Evolutionary conservation across 2,797 vertebrate genomes (phyloP).

Genomic region (Thaleichthys pacificus): DNA sequence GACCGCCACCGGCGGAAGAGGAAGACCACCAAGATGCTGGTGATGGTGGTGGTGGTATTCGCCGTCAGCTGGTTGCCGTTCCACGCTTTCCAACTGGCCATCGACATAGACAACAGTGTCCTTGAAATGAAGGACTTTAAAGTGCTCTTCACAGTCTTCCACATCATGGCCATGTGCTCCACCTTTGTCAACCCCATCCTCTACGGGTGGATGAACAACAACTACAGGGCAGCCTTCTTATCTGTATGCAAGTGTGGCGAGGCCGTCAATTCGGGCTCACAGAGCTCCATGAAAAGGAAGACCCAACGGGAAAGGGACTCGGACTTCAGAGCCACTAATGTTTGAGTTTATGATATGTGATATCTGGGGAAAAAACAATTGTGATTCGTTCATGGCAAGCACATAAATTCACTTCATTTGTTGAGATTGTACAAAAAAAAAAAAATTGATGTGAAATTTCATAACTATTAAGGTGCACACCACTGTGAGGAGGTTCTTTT

Average conservation of each 20-base stretch:
- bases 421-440: not conserved
- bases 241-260: constrained; percentile 82
- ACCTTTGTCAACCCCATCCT: constrained; percentile 93
- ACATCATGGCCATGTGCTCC: constrained; percentile 93
- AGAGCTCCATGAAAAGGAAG: constrained; percentile 33
- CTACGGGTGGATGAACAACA: constrained; percentile 98
- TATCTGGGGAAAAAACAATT: not conserved
- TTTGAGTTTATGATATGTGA: constrained; percentile 40
- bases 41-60: constrained; percentile 91
- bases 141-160: constrained; percentile 90
- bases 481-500: not conserved
- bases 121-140: constrained; percentile 88
- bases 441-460: not conserved
- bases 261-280: constrained; percentile 22
- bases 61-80: constrained; percentile 93
- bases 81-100: constrained; percentile 90
- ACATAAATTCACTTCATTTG: not conserved
- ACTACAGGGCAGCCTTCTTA: constrained; percentile 88
- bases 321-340: constrained; percentile 52
- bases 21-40: constrained; percentile 95
- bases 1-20: constrained; percentile 77
- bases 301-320: constrained; percentile 36
- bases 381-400: not conserved
- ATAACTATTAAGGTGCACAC: not conserved
- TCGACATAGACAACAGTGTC: constrained; percentile 87